phyloP scores from a whole-genome alignment of 1,140 invertebrate genomes.

The Cotesia glomerata region DNA sequence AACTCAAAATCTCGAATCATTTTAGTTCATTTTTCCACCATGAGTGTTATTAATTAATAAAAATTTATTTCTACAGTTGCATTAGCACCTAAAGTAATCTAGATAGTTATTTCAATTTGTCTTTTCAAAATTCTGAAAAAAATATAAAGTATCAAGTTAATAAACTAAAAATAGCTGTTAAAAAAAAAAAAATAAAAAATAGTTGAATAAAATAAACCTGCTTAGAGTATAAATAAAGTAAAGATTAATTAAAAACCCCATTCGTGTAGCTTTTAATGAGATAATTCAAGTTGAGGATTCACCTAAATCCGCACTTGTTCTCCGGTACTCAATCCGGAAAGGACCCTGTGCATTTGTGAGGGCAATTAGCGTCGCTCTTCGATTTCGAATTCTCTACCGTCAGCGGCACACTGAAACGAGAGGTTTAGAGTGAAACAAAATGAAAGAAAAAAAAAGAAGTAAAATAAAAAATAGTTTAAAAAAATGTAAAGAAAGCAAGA shows the following conservation, averaged over 20 bases:
- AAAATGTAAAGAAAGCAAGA: constrained; percentile 1
- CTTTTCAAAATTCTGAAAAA: too few species aligned
- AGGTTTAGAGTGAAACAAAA: not conserved
- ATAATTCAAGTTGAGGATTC: constrained; percentile 8
- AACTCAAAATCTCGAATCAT: too few species aligned
- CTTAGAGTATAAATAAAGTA: too few species aligned
- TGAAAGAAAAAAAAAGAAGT: not conserved
- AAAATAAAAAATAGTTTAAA: constrained; percentile 23
- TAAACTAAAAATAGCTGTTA: too few species aligned
- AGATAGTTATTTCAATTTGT: too few species aligned
- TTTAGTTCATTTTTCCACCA: too few species aligned
- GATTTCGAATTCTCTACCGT: constrained; percentile 20
- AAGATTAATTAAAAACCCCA: not conserved
- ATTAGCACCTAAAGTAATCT: too few species aligned
- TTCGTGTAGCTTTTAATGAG: constrained; percentile 7
- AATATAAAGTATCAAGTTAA: too few species aligned
- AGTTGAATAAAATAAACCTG: too few species aligned
- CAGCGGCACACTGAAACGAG: not conserved
- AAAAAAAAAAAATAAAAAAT: too few species aligned
- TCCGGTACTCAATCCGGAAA: not conserved
- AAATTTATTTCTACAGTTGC: too few species aligned
- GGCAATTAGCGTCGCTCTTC: constrained; percentile 48
- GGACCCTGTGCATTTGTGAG: constrained; percentile 20
- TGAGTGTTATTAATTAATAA: too few species aligned
- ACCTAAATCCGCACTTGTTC: constrained; percentile 7